Percentiles rank a stretch among this genome's conserved stretches.
These are phyloP conservation scores for Drosophila kurseongensis DNA, from an alignment of 1,140 invertebrate species.

Conservation along the genomic window DNA sequence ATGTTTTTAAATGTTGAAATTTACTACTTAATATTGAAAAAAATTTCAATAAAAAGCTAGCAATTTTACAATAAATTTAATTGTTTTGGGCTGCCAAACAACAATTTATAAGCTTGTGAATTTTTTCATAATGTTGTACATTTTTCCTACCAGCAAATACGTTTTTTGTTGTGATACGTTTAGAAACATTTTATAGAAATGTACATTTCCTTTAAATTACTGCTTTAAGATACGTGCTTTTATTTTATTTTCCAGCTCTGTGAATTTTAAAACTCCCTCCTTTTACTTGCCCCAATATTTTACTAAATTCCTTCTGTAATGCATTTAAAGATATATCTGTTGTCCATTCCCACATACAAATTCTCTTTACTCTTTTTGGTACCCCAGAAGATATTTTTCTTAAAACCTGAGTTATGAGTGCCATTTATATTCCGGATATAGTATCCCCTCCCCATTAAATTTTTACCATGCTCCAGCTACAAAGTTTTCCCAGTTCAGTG, in stretches of 20 bases:
- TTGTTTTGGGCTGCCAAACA: no score
- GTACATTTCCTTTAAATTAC: no score
- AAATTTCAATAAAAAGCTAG: no score
- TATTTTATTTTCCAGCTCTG: not conserved
- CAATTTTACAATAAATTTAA: no score
- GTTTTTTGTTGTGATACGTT: no score
- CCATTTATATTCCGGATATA: conserved; percentile 35
- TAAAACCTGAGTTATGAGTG: conserved; percentile 27
- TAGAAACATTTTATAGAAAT: no score
- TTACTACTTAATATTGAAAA: no score
- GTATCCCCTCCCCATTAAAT: conserved; percentile 3
- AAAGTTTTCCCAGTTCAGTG: conserved; percentile 29
- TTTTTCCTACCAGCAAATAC: no score
- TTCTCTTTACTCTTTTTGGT: not conserved
- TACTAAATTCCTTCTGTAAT: not conserved
- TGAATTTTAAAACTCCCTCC: no score
- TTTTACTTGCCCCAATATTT: not conserved
- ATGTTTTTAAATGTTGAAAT: no score
- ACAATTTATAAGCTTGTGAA: no score
- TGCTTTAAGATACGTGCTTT: not conserved
- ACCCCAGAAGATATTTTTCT: conserved; percentile 7
- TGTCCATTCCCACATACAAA: not conserved
- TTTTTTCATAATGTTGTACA: no score
- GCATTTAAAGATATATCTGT: not conserved
- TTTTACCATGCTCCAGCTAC: not conserved